Conservation (phyloP, 2,113 vertebrate species). For the Turdus rufiventris region DNA sequence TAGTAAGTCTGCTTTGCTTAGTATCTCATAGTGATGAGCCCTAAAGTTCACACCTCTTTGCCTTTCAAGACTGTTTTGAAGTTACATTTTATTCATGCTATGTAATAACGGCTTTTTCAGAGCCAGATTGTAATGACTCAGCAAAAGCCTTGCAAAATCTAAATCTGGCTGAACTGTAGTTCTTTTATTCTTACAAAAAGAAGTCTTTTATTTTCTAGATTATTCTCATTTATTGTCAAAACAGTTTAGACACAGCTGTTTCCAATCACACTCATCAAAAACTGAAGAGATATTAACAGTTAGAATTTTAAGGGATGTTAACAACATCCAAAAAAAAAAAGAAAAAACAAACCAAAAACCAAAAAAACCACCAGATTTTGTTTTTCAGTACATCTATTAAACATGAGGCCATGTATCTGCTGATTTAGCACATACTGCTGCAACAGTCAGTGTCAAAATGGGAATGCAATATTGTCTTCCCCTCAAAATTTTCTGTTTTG, state of each 20-base stretch:
- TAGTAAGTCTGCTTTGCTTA: background rate
- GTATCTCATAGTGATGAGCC: background rate
- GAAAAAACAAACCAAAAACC: too few species aligned
- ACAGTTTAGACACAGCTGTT: background rate
- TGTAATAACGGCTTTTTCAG: background rate
- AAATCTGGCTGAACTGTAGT: background rate
- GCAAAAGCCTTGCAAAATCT: background rate
- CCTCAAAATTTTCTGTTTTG: fast-evolving
- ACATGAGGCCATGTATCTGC: background rate
- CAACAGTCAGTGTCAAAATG: background rate
- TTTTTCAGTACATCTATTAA: background rate
- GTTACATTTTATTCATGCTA: background rate
- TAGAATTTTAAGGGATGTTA: background rate
- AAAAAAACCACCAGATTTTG: background rate
- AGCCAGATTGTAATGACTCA: background rate
- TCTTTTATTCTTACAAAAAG: background rate
- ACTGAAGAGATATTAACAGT: background rate
- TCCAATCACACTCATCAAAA: background rate
- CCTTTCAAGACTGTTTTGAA: background rate
- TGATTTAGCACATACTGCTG: background rate
- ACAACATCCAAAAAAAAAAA: background rate
- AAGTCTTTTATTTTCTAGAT: background rate
- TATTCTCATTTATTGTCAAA: background rate
- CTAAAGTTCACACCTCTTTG: background rate
- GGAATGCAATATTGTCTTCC: background rate